Evolutionary conservation across 2,113 vertebrate species (phyloP).

Genomic region (Paralichthys olivaceus): DNA sequence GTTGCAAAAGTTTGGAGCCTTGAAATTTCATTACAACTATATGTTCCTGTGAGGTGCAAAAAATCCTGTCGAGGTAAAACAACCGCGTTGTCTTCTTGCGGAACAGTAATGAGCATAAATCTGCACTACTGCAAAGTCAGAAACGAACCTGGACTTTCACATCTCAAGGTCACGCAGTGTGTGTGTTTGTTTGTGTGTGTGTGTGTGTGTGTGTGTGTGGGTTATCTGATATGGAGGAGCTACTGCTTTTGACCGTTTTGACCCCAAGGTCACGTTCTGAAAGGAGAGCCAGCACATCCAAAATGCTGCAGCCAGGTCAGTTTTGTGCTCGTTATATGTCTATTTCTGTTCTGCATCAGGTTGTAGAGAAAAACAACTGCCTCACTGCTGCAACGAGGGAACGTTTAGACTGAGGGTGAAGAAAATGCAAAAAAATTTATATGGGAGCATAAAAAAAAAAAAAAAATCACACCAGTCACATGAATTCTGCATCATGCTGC

Average conservation of each 20-base stretch:
- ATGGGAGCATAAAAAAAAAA: conserved; percentile 5
- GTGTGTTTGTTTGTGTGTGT: not conserved
- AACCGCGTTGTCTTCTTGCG: not conserved
- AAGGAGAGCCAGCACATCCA: conserved; percentile 30
- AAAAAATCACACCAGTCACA: conserved; percentile 30
- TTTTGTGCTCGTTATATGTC: conserved; percentile 26
- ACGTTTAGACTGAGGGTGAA: conserved; percentile 19
- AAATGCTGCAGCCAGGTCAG: conserved; percentile 39
- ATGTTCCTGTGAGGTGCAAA: not conserved
- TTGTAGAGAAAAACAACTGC: conserved; percentile 1
- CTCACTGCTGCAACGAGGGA: conserved; percentile 5
- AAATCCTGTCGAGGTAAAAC: conserved; percentile 9
- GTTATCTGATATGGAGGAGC: conserved; percentile 65
- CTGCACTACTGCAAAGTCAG: conserved; percentile 37
- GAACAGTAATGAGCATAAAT: conserved; percentile 19
- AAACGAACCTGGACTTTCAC: conserved; percentile 22
- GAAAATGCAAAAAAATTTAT: conserved; percentile 22
- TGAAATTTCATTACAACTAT: not conserved
- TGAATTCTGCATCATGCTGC: conserved; percentile 68
- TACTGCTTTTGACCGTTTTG: conserved; percentile 40
- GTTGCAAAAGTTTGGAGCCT: not conserved
- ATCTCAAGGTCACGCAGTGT: conserved; percentile 55
- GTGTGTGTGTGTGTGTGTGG: not conserved
- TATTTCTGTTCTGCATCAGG: conserved; percentile 34
- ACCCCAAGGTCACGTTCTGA: conserved; percentile 58